A percentile compares a stretch with the other conserved stretches of the same genome.
Conservation (phyloP, 2,113 vertebrate genomes). For the Cyprinodon tularosa region DNA sequence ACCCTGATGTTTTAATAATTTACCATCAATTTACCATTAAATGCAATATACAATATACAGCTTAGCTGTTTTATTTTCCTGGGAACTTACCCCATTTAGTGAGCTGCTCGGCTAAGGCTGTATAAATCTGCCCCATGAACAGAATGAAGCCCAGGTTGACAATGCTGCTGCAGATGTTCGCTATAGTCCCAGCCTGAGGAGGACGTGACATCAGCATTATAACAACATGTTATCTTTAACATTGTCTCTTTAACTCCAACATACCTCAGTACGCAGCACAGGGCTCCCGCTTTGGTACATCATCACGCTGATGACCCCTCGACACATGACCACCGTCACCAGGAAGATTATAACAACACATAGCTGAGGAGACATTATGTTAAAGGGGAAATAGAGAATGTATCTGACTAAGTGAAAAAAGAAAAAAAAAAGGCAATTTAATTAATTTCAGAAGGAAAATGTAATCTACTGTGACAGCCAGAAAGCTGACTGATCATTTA, state of each 20-base stretch:
- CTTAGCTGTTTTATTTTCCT: slow-evolving; percentile 25
- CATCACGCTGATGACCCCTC: slow-evolving; percentile 80
- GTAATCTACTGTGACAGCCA: background rate
- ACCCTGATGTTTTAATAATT: background rate
- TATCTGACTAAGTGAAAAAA: background rate
- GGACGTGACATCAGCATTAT: background rate
- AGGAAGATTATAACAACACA: slow-evolving; percentile 84
- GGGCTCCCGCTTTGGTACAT: slow-evolving; percentile 81
- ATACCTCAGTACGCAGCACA: slow-evolving; percentile 82
- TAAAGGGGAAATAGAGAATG: background rate
- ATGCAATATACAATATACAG: slow-evolving; percentile 2
- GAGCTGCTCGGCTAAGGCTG: slow-evolving; percentile 82
- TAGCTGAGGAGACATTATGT: slow-evolving; percentile 61
- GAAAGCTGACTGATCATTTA: too few species aligned
- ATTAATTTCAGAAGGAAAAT: background rate
- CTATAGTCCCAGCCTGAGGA: slow-evolving; percentile 81
- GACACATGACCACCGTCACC: slow-evolving; percentile 84
- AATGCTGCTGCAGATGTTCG: slow-evolving; percentile 82
- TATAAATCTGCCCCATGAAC: slow-evolving; percentile 82
- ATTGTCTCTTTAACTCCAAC: background rate
- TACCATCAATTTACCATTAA: slow-evolving; percentile 1
- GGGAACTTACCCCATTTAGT: slow-evolving; percentile 82
- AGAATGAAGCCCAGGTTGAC: slow-evolving; percentile 82
- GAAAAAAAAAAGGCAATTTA: background rate
- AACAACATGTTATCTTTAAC: background rate